phyloP scores from a whole-genome alignment of 2,797 vertebrate species.

The Chelonia mydas region DNA sequence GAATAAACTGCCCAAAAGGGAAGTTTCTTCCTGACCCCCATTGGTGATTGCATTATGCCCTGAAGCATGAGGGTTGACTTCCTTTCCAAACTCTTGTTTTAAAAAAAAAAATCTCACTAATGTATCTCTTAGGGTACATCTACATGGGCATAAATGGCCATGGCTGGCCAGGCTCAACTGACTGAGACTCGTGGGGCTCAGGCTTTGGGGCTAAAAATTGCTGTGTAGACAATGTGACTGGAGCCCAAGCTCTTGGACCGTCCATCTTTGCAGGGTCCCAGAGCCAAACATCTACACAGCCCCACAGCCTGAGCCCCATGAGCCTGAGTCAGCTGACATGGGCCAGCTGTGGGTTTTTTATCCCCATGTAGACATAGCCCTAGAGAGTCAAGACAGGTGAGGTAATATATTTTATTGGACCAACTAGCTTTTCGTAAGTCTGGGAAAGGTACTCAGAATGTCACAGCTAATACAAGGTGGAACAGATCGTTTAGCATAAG shows the following conservation, averaged over 20 bases:
- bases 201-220: not conserved
- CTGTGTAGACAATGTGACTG: not conserved
- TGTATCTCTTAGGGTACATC: not conserved
- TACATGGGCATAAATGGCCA: not conserved
- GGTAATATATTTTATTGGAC: not conserved
- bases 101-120: accelerated
- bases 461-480: not conserved
- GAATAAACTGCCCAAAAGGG: not conserved
- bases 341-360: not conserved
- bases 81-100: not conserved
- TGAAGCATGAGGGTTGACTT: not conserved
- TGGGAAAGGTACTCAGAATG: not conserved
- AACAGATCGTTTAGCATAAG: not conserved
- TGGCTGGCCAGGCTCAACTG: not conserved
- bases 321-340: not conserved
- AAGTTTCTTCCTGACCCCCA: not conserved
- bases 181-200: not conserved
- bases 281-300: not conserved
- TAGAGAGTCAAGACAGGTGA: not conserved
- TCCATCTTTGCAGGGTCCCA: no score
- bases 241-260: not conserved
- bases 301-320: not conserved
- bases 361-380: not conserved
- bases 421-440: not conserved
- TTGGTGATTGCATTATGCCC: not conserved